Conservation (phyloP, 2,797 vertebrate genomes). For the Fratercula arctica region DNA sequence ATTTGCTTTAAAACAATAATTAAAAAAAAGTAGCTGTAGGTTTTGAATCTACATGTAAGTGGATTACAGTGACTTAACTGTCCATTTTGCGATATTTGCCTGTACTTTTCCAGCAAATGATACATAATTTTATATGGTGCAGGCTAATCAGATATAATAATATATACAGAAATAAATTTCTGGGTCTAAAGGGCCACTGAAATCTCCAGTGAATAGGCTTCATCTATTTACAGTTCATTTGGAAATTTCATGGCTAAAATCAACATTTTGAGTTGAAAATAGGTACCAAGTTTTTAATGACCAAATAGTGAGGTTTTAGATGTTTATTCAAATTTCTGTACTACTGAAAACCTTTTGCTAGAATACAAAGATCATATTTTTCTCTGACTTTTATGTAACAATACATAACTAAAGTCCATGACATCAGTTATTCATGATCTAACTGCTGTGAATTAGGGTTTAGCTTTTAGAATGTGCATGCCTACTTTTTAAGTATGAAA, state of each 20-base stretch:
- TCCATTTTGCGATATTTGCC: not conserved
- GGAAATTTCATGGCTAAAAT: not conserved
- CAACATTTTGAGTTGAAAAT: not conserved
- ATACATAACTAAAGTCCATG: not conserved
- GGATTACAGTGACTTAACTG: not conserved
- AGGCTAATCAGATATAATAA: not conserved
- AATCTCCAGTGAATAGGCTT: not conserved
- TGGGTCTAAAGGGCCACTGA: not conserved
- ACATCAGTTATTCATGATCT: not conserved
- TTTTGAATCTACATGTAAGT: not conserved
- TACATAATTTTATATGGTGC: constrained; percentile 1
- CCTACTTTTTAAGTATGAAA: not conserved
- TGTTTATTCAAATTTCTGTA: not conserved
- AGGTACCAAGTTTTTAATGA: not conserved
- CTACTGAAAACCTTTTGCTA: not conserved
- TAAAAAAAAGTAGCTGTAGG: not conserved
- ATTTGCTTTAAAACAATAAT: not conserved
- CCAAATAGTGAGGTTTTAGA: not conserved
- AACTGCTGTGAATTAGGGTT: not conserved
- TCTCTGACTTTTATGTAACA: not conserved
- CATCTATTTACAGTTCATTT: not conserved
- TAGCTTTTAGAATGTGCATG: not conserved
- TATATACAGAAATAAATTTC: not conserved
- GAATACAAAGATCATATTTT: not conserved
- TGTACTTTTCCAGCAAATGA: not conserved